Evolutionary conservation across 2,888 invertebrate genomes (phyloP).

Genomic region (Polyploca ridens): DNA sequence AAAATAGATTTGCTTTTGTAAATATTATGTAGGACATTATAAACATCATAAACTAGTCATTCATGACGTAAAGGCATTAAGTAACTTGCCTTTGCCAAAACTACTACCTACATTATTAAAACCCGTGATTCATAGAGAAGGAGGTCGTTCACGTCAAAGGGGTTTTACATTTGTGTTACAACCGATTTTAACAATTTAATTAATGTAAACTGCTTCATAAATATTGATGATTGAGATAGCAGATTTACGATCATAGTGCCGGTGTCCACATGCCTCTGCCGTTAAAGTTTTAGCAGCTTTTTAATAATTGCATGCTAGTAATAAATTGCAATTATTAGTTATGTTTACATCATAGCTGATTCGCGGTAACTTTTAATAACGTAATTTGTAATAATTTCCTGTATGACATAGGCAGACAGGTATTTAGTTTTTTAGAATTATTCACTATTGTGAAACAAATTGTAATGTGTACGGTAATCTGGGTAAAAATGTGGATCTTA

Average conservation of each 20-base stretch:
- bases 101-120: not conserved
- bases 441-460: not conserved
- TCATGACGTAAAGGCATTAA: not conserved
- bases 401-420: not conserved
- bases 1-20: constrained; percentile 1
- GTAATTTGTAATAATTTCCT: not conserved
- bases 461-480: too few relatives aligned
- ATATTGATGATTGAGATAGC: not conserved
- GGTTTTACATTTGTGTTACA: not conserved
- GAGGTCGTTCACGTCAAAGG: constrained; percentile 5
- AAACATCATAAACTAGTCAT: constrained; percentile 7
- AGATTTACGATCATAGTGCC: constrained; percentile 1
- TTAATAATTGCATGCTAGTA: not conserved
- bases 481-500: too few relatives aligned
- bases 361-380: not conserved
- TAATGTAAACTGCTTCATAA: constrained; percentile 4
- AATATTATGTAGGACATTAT: constrained; percentile 5
- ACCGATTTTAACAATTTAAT: constrained; percentile 2
- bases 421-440: not conserved
- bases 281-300: not conserved
- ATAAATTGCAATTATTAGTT: not conserved
- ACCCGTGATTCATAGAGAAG: not conserved
- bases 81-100: not conserved
- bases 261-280: not conserved
- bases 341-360: not conserved